A percentile compares a stretch with the other conserved stretches of the same genome.
Conservation (phyloP, 2,113 vertebrate genomes). For the Rissa tridactyla region DNA sequence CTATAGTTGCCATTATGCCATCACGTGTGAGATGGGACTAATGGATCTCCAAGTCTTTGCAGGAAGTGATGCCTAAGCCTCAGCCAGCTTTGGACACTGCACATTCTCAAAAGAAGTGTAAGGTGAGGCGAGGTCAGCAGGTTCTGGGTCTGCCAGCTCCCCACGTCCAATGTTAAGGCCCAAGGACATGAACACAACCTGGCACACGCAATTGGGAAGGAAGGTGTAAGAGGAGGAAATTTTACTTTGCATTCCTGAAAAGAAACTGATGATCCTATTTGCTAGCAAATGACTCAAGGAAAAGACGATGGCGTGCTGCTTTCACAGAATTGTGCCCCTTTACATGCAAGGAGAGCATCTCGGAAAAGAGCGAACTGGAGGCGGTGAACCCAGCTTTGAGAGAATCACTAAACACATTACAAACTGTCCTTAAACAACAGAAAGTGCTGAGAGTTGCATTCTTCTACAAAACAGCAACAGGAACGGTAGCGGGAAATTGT, state of each 20-base stretch:
- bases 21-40: background rate
- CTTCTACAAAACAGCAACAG: background rate
- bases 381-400: background rate
- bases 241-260: background rate
- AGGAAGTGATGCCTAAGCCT: rapidly evolving
- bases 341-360: too few relatives aligned
- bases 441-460: background rate
- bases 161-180: background rate
- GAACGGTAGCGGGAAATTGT: background rate
- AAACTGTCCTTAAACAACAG: background rate
- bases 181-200: background rate
- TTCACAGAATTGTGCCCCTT: background rate
- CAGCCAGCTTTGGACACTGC: background rate
- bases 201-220: background rate
- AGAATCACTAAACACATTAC: background rate
- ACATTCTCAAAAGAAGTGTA: background rate
- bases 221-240: background rate
- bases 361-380: too few relatives aligned
- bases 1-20: background rate
- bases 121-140: background rate
- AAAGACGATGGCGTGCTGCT: rapidly evolving
- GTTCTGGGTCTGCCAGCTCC: background rate
- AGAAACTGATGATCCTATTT: background rate
- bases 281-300: background rate
- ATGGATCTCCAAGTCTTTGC: rapidly evolving